A percentile compares a stretch with the other conserved stretches of the same genome.
These are phyloP conservation scores for Okapia johnstoni DNA, from an alignment of 2,113 vertebrate species.

Conservation along the genomic window DNA sequence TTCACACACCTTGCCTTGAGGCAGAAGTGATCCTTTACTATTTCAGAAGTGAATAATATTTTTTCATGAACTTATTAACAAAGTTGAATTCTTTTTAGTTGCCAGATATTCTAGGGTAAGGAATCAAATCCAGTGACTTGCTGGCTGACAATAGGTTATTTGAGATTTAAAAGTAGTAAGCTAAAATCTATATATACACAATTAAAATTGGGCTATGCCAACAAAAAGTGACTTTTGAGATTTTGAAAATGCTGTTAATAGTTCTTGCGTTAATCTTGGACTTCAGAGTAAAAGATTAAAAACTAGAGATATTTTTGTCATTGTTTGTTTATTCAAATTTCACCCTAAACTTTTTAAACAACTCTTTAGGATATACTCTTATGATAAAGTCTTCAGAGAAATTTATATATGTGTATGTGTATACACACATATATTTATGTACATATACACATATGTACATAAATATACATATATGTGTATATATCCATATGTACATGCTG, in stretches of 20 bases:
- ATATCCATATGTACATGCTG: background rate
- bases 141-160: background rate
- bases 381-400: background rate
- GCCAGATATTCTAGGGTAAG: background rate
- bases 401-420: background rate
- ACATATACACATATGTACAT: too few relatives aligned
- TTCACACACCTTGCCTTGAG: background rate
- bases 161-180: background rate
- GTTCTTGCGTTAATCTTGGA: background rate
- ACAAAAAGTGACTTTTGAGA: background rate
- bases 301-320: background rate
- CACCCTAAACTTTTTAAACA: background rate
- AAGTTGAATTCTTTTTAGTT: background rate
- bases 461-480: background rate
- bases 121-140: background rate
- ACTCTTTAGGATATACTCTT: background rate
- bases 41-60: background rate
- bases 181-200: background rate
- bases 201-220: background rate
- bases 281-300: background rate
- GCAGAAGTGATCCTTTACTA: background rate
- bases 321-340: background rate
- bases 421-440: background rate
- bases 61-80: background rate
- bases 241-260: background rate